Base-by-base conservation (phyloP, 2,113 vertebrate species). In the Cyprinodon tularosa region DNA sequence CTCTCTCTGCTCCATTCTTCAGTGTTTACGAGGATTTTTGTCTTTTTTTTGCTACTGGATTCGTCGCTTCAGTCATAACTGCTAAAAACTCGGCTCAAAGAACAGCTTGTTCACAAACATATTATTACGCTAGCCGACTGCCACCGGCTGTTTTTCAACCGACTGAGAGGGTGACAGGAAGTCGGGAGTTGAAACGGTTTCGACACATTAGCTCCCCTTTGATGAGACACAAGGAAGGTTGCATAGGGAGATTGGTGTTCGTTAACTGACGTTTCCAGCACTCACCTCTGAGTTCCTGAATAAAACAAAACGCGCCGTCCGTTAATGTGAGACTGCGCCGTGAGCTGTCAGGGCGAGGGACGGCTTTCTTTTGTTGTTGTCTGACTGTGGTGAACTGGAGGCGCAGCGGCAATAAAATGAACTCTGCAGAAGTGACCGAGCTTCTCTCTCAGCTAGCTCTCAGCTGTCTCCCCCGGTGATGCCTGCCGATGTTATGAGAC, bases 281-380 rank as follows among this genome's bases (percentile, higher is more conserved):
- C 93, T 93, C 90, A 94, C 94, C 93, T 89, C 86, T 17, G 82
- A 83, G 78, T 87, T 90, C 81, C 84, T 82, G 77, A 36, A 78
- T 81, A 88, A 90, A 84, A 88, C 84, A 82, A 84, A 29, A 88
- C 83, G 91, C 91, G 89, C 86, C 71, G 89, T 86, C 89, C 40
- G 72, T 68, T 45, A 13, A 72, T 88, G 76, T 91, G 92, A 78
- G 92, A 91, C 93, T 92, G 90, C 91, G 90, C 90, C 20, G 39
- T 76, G 84, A 66, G 83, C 85, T 12, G 59, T 12, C 68, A 74
- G 73, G 48, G 67, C 62, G 47, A 62, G 68, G 20, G 4, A 29
- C 29, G 15, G 50, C 8, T 57, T 57, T 20, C 20, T n/a, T 57
- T 10, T 20, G 50, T 3, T 20, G 50, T 14, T n/a, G 50, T 61